Evolutionary conservation across 2,888 invertebrate species (phyloP).

Genomic region (Pristionchus fissidentatus): DNA sequence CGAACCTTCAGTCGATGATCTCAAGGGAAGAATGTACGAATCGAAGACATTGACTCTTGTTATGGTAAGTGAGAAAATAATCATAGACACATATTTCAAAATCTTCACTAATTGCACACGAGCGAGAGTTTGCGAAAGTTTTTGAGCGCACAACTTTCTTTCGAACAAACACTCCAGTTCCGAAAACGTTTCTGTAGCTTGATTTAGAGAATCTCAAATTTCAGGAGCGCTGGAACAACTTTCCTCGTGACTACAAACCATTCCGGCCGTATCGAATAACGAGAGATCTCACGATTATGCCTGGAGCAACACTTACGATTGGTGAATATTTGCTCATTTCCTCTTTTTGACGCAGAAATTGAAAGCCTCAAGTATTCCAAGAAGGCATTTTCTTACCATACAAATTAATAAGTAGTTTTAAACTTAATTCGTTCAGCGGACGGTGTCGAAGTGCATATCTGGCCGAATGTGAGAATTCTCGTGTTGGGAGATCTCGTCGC

Average conservation of each 20-base stretch:
- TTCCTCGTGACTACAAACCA: conserved; percentile 67
- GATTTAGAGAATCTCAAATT: not conserved
- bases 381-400: not conserved
- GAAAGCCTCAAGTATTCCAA: no score
- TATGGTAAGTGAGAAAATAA: conserved; percentile 56
- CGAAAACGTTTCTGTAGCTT: no score
- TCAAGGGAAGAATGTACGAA: conserved; percentile 72
- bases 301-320: conserved; percentile 88
- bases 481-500: conserved; percentile 90
- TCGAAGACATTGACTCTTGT: conserved; percentile 67
- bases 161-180: no score
- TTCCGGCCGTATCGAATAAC: conserved; percentile 84
- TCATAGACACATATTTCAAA: not conserved
- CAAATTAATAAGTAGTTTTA: not conserved
- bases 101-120: not conserved
- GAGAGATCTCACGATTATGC: conserved; percentile 96
- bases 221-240: conserved; percentile 63
- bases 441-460: conserved; percentile 89
- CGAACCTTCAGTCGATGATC: conserved; percentile 69
- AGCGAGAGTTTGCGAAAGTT: not conserved
- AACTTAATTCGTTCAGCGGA: conserved; percentile 79
- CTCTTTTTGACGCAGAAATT: no score
- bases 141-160: not conserved
- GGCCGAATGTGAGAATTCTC: conserved; percentile 85
- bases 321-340: conserved; percentile 88